A percentile compares a stretch with the other conserved stretches of the same genome.
phyloP scores from a whole-genome alignment of 1,140 invertebrate species.

The Drosophila seguyi region DNA sequence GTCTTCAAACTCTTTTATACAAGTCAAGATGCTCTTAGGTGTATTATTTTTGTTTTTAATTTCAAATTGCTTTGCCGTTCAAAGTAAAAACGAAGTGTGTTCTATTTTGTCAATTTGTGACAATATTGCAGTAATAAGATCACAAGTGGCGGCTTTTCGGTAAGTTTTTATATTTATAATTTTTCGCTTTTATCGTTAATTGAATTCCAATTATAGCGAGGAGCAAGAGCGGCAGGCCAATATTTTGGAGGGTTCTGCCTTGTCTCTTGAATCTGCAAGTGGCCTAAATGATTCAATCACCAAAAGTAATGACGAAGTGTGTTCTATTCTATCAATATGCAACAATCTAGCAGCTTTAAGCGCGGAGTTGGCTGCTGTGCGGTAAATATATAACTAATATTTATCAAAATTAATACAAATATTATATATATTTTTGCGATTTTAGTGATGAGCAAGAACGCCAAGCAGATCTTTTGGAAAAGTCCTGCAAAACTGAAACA shows the following conservation, averaged over 20 bases:
- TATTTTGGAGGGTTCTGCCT: neutral
- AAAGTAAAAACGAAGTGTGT: neutral
- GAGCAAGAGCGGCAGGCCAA: neutral
- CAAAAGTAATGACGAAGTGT: neutral
- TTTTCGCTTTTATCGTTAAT: neutral
- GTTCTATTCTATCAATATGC: neutral
- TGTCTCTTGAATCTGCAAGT: neutral
- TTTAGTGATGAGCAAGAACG: neutral
- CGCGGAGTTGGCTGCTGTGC: neutral
- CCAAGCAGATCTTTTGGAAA: neutral
- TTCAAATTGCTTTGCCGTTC: neutral
- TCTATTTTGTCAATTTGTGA: slow-evolving; percentile 1
- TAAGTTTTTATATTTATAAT: neutral
- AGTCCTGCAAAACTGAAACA: neutral
- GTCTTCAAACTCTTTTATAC: neutral
- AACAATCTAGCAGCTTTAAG: neutral
- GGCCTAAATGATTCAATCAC: neutral
- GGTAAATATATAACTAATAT: neutral
- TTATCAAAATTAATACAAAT: neutral
- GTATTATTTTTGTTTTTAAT: neutral
- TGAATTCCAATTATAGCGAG: neutral
- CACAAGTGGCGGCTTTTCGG: neutral
- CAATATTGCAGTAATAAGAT: neutral
- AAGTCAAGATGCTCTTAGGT: neutral
- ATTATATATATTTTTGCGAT: no score